These are phyloP conservation scores for Drosophila bunnanda DNA, from an alignment of 2,888 invertebrate genomes.

Conservation along the genomic window DNA sequence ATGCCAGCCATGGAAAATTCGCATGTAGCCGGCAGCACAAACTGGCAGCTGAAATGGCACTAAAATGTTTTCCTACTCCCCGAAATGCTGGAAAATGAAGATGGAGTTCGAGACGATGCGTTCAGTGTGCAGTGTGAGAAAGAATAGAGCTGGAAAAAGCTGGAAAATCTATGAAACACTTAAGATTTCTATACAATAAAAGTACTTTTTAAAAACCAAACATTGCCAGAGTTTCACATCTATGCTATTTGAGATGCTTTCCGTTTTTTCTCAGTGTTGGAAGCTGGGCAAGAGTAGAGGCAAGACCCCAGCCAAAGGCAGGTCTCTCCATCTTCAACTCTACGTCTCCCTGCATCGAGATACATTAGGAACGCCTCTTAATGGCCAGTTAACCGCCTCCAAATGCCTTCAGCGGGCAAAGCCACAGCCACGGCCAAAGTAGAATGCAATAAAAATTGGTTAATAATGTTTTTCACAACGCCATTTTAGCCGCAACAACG, in stretches of 20 bases:
- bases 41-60: conserved; percentile 72
- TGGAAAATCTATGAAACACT: neutral
- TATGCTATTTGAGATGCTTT: too few species aligned
- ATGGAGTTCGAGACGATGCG: conserved; percentile 29
- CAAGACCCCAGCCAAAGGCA: conserved; percentile 26
- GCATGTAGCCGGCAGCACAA: conserved; percentile 14
- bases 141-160: neutral
- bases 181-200: neutral
- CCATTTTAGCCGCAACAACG: conserved; percentile 67
- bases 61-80: conserved; percentile 57
- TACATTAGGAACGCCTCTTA: conserved; percentile 81
- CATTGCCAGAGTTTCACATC: too few species aligned
- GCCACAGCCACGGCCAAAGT: conserved; percentile 41
- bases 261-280: neutral
- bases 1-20: conserved; percentile 44
- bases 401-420: conserved; percentile 58
- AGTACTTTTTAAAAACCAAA: too few species aligned
- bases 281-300: conserved; percentile 16
- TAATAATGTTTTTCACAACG: conserved; percentile 81
- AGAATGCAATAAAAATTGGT: conserved; percentile 78
- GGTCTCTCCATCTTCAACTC: conserved; percentile 33
- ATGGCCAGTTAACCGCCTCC: conserved; percentile 80
- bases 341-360: conserved; percentile 39
- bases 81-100: conserved; percentile 57
- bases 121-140: conserved; percentile 1